Evolutionary conservation across 2,797 vertebrate species (phyloP).

Genomic region (Eutrigla gurnardus): DNA sequence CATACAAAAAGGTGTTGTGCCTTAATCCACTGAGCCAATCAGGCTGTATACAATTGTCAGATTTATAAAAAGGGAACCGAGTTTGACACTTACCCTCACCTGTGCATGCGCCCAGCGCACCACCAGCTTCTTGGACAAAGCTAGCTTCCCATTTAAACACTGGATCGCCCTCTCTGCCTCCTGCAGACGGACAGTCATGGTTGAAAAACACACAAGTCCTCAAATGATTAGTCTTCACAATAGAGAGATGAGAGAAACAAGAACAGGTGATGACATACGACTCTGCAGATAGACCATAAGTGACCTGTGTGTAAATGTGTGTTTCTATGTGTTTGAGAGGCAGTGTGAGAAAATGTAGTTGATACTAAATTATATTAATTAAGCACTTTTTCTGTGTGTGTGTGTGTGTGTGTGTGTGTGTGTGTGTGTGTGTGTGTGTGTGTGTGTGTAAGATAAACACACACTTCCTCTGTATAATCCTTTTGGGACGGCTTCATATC

Average conservation of each 20-base stretch:
- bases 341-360: conserved; percentile 42
- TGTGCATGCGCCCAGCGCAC: conserved; percentile 95
- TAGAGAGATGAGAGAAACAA: conserved; percentile 55
- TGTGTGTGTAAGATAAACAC: conserved; percentile 72
- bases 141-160: conserved; percentile 96
- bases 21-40: not conserved
- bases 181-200: conserved; percentile 78
- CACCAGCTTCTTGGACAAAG: conserved; percentile 96
- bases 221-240: conserved; percentile 70
- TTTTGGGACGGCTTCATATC: conserved; percentile 75
- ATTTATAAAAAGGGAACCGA: not conserved
- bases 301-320: conserved; percentile 4
- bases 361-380: conserved; percentile 64
- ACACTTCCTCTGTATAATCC: conserved; percentile 77
- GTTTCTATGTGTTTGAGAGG: conserved; percentile 20
- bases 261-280: conserved; percentile 55
- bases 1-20: not conserved
- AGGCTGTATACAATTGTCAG: not conserved
- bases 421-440: conserved; percentile 35
- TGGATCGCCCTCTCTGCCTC: conserved; percentile 98
- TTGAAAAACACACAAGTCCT: conserved; percentile 42
- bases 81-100: conserved; percentile 79
- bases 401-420: conserved; percentile 38
- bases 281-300: conserved; percentile 36
- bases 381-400: conserved; percentile 47